These are phyloP conservation scores for Enteromius thamalakanensis DNA, from an alignment of 2,797 vertebrate species.

Conservation along the genomic window DNA sequence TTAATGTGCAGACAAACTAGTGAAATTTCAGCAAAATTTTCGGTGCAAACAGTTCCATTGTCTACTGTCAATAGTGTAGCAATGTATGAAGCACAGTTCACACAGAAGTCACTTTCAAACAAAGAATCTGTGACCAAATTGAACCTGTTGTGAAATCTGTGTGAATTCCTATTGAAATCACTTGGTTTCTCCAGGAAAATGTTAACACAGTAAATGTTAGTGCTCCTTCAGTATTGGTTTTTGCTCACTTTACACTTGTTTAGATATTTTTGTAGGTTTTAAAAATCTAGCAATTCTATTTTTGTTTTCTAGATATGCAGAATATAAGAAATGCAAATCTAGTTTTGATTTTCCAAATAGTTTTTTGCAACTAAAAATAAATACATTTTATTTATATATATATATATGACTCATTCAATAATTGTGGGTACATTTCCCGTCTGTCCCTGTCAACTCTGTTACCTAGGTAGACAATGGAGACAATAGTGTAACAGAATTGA, in stretches of 20 bases:
- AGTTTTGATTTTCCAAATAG: too few species aligned
- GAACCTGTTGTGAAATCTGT: not conserved
- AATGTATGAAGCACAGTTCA: not conserved
- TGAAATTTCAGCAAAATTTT: not conserved
- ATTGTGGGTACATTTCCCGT: too few species aligned
- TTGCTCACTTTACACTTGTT: not conserved
- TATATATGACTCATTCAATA: not conserved
- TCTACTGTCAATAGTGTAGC: not conserved
- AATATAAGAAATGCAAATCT: too few species aligned
- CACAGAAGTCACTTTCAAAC: not conserved
- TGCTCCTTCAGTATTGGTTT: not conserved
- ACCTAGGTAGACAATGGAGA: too few species aligned
- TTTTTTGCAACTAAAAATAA: not conserved
- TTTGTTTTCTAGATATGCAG: not conserved
- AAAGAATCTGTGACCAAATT: not conserved
- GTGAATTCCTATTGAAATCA: not conserved
- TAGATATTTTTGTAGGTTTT: not conserved
- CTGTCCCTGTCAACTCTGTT: too few species aligned
- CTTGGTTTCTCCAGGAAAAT: not conserved
- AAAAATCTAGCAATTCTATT: not conserved
- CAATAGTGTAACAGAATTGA: too few species aligned
- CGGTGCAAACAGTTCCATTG: not conserved
- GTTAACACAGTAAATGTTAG: not conserved
- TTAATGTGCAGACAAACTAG: not conserved
- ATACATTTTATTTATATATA: too few species aligned